Percentiles rank a stretch among this genome's conserved stretches.
Conservation (phyloP, 2,888 invertebrate species). For the Carpatolechia fugitivella region DNA sequence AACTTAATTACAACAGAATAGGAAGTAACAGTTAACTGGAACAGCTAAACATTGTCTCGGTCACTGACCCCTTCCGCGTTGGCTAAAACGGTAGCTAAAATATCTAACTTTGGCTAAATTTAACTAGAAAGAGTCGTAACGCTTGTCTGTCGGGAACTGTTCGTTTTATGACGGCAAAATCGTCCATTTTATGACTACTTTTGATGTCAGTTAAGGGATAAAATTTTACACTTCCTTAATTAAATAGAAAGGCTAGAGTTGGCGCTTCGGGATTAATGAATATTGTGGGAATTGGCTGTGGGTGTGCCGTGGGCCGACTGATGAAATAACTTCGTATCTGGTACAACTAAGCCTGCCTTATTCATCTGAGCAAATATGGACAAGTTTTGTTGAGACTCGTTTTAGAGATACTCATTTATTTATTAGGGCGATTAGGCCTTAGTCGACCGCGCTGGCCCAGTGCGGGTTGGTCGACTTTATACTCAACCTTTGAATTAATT, state of each 20-base stretch:
- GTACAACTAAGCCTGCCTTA: too few relatives aligned
- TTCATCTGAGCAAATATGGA: too few relatives aligned
- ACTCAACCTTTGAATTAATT: too few relatives aligned
- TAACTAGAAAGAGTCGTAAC: conserved; percentile 4
- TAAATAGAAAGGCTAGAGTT: background rate
- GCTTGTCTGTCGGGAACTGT: background rate
- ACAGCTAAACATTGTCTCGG: conserved; percentile 5
- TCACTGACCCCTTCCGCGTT: conserved; percentile 24
- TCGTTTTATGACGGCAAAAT: background rate
- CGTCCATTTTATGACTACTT: background rate
- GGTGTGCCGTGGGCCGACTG: background rate
- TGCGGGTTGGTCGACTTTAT: too few relatives aligned
- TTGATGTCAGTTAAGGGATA: conserved; percentile 4
- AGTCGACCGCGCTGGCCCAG: too few relatives aligned
- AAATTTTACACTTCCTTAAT: background rate
- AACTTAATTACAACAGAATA: conserved; percentile 6
- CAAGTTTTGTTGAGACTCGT: too few relatives aligned
- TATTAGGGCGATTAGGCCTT: too few relatives aligned
- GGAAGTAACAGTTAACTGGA: conserved; percentile 6
- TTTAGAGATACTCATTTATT: too few relatives aligned
- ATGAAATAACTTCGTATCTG: too few relatives aligned
- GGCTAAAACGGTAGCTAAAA: conserved; percentile 18
- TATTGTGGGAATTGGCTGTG: background rate
- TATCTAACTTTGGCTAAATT: conserved; percentile 10
- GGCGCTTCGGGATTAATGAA: background rate